Percentiles rank a stretch among this genome's conserved stretches.
phyloP scores from a whole-genome alignment of 2,888 invertebrate genomes.

The Pristionchus exspectatus region DNA sequence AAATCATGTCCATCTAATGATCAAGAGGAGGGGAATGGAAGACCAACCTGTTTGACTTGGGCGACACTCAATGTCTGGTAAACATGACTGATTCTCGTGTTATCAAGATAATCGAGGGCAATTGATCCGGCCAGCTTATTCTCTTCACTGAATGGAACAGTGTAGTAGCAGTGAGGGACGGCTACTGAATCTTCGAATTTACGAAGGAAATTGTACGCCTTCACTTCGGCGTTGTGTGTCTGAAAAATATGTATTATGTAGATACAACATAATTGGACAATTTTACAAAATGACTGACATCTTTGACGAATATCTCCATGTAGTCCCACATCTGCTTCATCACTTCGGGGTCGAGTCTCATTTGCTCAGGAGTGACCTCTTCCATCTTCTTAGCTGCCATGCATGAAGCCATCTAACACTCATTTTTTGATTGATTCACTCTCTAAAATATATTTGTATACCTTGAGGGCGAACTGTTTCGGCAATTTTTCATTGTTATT shows the following conservation, averaged over 20 bases:
- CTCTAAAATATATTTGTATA: neutral
- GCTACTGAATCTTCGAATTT: neutral
- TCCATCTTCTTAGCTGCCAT: slow-evolving; percentile 11
- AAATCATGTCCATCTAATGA: neutral
- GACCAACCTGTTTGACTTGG: slow-evolving; percentile 28
- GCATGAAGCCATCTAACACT: neutral
- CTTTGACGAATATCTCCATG: neutral
- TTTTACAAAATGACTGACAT: neutral
- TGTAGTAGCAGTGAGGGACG: slow-evolving; percentile 23
- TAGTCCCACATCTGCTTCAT: neutral
- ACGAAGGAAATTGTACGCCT: slow-evolving; percentile 3
- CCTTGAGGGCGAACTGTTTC: slow-evolving; percentile 34
- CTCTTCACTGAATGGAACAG: slow-evolving; percentile 31
- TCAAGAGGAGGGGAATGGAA: neutral
- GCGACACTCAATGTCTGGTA: neutral
- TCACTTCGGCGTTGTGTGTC: slow-evolving; percentile 35
- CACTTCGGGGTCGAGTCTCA: neutral
- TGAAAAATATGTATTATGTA: neutral
- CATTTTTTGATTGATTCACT: neutral
- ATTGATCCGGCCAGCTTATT: slow-evolving; percentile 10
- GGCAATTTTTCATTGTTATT: slow-evolving; percentile 3
- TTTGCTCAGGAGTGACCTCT: neutral
- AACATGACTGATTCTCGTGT: slow-evolving; percentile 10
- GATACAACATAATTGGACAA: no score
- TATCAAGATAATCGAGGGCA: slow-evolving; percentile 46